These are phyloP conservation scores for Parapsyche elsis DNA, from an alignment of 1,140 invertebrate genomes.

Conservation along the genomic window DNA sequence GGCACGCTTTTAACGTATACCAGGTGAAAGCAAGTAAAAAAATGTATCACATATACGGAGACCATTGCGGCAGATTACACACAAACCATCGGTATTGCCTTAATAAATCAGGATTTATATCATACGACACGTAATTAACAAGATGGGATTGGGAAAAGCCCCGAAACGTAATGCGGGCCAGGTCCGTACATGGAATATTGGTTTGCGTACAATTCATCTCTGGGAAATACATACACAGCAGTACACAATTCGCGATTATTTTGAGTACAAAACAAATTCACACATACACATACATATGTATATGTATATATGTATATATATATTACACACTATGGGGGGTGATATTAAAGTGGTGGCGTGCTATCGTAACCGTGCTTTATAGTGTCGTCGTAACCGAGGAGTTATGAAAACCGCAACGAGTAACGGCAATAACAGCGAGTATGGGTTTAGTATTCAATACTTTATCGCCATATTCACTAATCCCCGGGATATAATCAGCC, in stretches of 20 bases:
- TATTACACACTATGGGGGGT: too few species aligned
- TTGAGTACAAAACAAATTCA: not conserved
- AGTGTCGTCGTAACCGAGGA: not conserved
- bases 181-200: slow-evolving; percentile 17
- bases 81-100: slow-evolving; percentile 7
- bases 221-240: not conserved
- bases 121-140: slow-evolving; percentile 42
- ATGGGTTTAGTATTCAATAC: slow-evolving; percentile 23
- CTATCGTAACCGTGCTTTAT: slow-evolving; percentile 17
- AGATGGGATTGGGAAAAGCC: slow-evolving; percentile 33
- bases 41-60: not conserved
- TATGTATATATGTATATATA: not conserved
- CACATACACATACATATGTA: not conserved
- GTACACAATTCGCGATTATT: not conserved
- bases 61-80: not conserved
- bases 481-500: slow-evolving; percentile 27
- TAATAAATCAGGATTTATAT: slow-evolving; percentile 48
- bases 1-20: not conserved
- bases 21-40: not conserved
- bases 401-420: slow-evolving; percentile 30
- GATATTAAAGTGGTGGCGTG: not conserved
- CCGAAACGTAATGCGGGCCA: slow-evolving; percentile 34
- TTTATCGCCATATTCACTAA: slow-evolving; percentile 23
- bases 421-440: slow-evolving; percentile 12
- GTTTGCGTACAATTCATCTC: slow-evolving; percentile 22